Conservation (phyloP, 2,797 vertebrate genomes). For the Champsocephalus gunnari region DNA sequence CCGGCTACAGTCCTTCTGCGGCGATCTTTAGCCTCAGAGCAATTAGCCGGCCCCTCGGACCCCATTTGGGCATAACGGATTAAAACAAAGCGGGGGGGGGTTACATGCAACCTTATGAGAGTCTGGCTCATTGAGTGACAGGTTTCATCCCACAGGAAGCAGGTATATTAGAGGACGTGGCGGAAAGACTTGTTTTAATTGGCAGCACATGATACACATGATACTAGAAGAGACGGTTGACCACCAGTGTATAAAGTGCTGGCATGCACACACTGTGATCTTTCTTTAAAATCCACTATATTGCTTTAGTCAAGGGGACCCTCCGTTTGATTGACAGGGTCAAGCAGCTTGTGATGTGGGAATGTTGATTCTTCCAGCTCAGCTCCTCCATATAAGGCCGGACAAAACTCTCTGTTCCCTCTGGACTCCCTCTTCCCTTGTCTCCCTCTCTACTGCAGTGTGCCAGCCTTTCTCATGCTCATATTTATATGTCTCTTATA, state of each 20-base stretch:
- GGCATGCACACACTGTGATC: conserved; percentile 3
- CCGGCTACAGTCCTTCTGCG: conserved; percentile 19
- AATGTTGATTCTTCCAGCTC: conserved; percentile 55
- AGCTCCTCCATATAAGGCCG: conserved; percentile 48
- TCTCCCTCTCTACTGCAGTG: neutral
- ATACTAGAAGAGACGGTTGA: too few species aligned
- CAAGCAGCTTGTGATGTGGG: conserved; percentile 55
- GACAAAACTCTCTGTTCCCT: conserved; percentile 40
- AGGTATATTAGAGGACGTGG: conserved; percentile 23
- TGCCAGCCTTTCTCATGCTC: conserved; percentile 3
- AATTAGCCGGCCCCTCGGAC: conserved; percentile 58
- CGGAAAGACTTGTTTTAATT: conserved; percentile 41
- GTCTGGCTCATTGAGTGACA: conserved; percentile 54
- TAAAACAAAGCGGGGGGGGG: neutral
- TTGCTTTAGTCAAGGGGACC: neutral
- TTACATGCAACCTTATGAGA: neutral
- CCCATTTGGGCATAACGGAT: conserved; percentile 45
- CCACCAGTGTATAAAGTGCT: neutral
- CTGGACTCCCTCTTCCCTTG: conserved; percentile 14
- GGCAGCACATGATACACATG: conserved; percentile 18
- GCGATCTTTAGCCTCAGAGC: conserved; percentile 39
- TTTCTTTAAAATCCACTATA: conserved; percentile 11
- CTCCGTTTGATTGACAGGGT: conserved; percentile 56
- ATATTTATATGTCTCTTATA: neutral
- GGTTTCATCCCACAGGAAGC: conserved; percentile 32